phyloP scores from a whole-genome alignment of 2,797 vertebrate species.

The Poecilia velifera region DNA sequence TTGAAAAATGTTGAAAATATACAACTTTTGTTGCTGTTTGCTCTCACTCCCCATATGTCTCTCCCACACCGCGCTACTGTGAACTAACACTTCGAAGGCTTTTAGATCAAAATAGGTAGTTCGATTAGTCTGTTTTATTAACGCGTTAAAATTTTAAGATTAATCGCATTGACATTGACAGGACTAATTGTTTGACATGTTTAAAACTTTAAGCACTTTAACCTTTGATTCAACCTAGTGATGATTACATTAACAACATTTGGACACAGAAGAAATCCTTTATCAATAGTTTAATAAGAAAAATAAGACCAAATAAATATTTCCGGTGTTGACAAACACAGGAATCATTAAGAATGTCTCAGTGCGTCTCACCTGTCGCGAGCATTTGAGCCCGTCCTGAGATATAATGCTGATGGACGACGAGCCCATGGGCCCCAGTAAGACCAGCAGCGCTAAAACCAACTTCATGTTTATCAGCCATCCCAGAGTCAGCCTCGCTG shows the following conservation, averaged over 20 bases:
- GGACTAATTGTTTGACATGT: not conserved
- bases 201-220: not conserved
- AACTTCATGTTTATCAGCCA: not conserved
- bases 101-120: too few species aligned
- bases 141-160: too few species aligned
- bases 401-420: constrained; percentile 33
- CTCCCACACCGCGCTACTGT: too few species aligned
- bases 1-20: too few species aligned
- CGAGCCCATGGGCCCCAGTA: constrained; percentile 9
- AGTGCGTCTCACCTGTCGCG: constrained; percentile 32
- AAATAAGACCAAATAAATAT: not conserved
- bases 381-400: constrained; percentile 51
- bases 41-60: too few species aligned
- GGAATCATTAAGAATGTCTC: not conserved
- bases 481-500: constrained; percentile 11
- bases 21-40: too few species aligned
- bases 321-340: not conserved
- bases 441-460: not conserved
- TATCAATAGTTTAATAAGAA: not conserved
- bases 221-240: not conserved
- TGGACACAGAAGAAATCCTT: not conserved
- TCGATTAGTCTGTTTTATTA: too few species aligned
- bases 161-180: too few species aligned
- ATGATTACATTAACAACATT: not conserved
- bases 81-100: too few species aligned